phyloP scores from a whole-genome alignment of 1,140 invertebrate species.

The Panonychus citri region DNA sequence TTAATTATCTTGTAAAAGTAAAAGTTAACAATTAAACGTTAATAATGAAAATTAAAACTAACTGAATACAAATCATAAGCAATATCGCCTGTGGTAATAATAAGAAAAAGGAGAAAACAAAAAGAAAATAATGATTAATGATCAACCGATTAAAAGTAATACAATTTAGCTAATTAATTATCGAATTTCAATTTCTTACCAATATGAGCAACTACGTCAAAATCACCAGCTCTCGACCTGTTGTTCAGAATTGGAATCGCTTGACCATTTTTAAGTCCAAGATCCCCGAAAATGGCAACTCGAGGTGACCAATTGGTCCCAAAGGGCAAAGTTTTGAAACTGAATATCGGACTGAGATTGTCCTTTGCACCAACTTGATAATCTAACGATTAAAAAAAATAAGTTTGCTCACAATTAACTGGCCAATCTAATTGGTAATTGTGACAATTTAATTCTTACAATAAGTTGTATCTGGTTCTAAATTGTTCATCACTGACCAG shows the following conservation, averaged over 20 bases:
- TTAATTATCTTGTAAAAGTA: conserved; percentile 42
- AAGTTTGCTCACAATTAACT: no score
- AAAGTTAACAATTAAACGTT: conserved; percentile 4
- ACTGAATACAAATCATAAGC: conserved; percentile 78
- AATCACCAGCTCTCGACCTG: conserved; percentile 41
- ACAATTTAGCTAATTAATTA: background rate
- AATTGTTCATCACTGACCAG: conserved; percentile 32
- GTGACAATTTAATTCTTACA: conserved; percentile 26
- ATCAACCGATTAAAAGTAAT: background rate
- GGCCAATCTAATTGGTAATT: background rate
- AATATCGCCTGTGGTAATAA: conserved; percentile 41
- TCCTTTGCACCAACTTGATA: background rate
- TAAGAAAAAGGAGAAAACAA: background rate
- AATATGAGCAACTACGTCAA: conserved; percentile 31
- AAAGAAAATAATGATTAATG: background rate
- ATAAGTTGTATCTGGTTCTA: conserved; percentile 36
- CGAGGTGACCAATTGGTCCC: conserved; percentile 24
- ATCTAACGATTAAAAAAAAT: background rate
- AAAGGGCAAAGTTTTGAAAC: conserved; percentile 20
- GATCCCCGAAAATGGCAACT: conserved; percentile 30
- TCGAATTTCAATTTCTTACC: conserved; percentile 15
- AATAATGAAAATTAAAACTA: conserved; percentile 17
- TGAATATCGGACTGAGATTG: background rate
- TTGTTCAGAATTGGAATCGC: conserved; percentile 45
- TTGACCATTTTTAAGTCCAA: conserved; percentile 29